A percentile compares a stretch with the other conserved stretches of the same genome.
Conservation (phyloP, 2,113 vertebrate species). For the Megaleporinus macrocephalus region DNA sequence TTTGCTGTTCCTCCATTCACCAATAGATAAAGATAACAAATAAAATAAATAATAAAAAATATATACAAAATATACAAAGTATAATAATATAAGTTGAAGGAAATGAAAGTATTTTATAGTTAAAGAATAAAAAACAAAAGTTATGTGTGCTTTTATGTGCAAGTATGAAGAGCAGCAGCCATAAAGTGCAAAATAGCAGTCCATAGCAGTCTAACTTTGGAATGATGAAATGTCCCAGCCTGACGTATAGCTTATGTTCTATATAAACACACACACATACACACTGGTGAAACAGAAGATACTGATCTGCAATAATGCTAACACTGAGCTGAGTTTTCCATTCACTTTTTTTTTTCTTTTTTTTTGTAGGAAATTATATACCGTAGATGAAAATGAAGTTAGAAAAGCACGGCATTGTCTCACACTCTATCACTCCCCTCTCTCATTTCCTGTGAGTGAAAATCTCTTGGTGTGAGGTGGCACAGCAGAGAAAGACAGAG, state of each 20-base stretch:
- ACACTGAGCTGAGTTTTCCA: background rate
- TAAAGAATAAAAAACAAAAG: too few species aligned
- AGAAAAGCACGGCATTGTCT: slow-evolving; percentile 22
- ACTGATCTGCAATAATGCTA: background rate
- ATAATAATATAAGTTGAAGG: too few species aligned
- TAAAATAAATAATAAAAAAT: too few species aligned
- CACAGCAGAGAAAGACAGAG: background rate
- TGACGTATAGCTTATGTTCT: background rate
- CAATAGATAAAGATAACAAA: too few species aligned
- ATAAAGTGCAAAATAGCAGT: too few species aligned
- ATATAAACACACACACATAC: background rate
- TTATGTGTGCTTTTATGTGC: too few species aligned
- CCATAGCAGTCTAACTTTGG: background rate
- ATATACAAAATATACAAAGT: too few species aligned
- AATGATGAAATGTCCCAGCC: background rate
- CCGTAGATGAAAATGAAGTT: background rate
- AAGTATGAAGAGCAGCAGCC: too few species aligned
- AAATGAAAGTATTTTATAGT: too few species aligned
- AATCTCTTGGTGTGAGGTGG: slow-evolving; percentile 26
- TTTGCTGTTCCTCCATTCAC: too few species aligned
- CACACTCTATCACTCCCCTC: slow-evolving; percentile 21
- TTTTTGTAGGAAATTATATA: background rate
- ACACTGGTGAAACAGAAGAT: background rate
- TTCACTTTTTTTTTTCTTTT: background rate
- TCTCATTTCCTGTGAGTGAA: slow-evolving; percentile 40